Conservation (phyloP, 2,113 vertebrate species). For the Gila orcuttii region DNA sequence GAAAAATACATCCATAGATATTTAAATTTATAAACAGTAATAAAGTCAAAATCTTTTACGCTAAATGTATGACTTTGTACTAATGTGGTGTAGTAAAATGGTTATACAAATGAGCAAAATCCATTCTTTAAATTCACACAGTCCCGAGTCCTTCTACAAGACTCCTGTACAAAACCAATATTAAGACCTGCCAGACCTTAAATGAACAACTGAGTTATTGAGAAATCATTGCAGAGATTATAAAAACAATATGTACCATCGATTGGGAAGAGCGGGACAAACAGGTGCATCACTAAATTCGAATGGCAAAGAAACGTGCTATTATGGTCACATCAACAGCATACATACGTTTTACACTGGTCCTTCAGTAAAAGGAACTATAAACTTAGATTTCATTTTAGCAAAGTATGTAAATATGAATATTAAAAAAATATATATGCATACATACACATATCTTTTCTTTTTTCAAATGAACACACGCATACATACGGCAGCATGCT, state of each 20-base stretch:
- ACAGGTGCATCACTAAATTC: not conserved
- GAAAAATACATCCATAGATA: slow-evolving; percentile 99
- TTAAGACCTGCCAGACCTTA: slow-evolving; percentile 24
- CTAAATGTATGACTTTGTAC: slow-evolving; percentile 86
- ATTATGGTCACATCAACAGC: slow-evolving; percentile 28
- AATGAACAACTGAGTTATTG: not conserved
- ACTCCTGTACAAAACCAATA: slow-evolving; percentile 28
- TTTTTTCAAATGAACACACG: slow-evolving; percentile 41
- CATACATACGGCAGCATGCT: slow-evolving; percentile 36
- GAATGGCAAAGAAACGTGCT: slow-evolving; percentile 13
- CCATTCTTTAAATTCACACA: slow-evolving; percentile 50
- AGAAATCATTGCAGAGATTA: not conserved
- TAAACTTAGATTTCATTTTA: slow-evolving; percentile 45
- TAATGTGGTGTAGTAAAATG: slow-evolving; percentile 87
- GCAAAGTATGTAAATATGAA: slow-evolving; percentile 52
- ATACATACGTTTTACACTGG: slow-evolving; percentile 12
- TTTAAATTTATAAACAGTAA: slow-evolving; percentile 99
- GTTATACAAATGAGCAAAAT: slow-evolving; percentile 76
- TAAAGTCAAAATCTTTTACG: slow-evolving; percentile 91
- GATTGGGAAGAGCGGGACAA: not conserved
- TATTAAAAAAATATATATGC: slow-evolving; percentile 48
- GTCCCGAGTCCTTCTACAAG: not conserved
- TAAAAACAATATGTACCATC: not conserved
- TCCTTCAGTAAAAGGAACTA: slow-evolving; percentile 27
- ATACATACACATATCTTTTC: slow-evolving; percentile 1